Evolutionary conservation across 2,888 invertebrate species (phyloP), one percentile per base, ranked within the genome.

Genomic region (Trachelus iudaicus): DNA sequence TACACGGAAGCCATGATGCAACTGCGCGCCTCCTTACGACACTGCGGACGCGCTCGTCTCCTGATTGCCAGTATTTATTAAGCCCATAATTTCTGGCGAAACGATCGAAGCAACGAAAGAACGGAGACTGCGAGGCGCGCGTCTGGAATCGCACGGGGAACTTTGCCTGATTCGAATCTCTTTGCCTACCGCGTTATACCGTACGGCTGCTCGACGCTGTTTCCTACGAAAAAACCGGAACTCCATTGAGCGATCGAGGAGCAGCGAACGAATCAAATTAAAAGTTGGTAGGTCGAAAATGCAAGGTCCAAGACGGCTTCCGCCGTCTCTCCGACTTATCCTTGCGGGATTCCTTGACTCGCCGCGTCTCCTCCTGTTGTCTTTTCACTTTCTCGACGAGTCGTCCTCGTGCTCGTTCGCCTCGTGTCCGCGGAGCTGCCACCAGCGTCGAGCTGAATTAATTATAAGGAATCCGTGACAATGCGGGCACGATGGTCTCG

Each of bases 401-500:
- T 83, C 82, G 83, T 84, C 79, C 81, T 80, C 81, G 83, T 84
- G 79, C 81, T 80, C 81, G 82, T 80, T 79, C 79, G 79, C 80
- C 80, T 76, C 73, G 82, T 82, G 81, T 80, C 81, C 75, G 79
- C 76, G 76, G 79, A 79, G 81, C 85, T 82, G 81, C 82, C 85
- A 82, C 82, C 84, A 81, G 84, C 84, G 83, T 85, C 83, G 84
- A 83, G 83, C 83, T 83, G 87, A 86, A 89, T 89, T 90, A 89
- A 89, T 90, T 89, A 88, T 84, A 87, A 85, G 84, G 83, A 85
- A 87, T 86, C 85, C 86, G 85, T 87, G 87, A 86, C 85, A 86
- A 85, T 83, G 85, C 83, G 84, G 83, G 81, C 81, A 87, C 84
- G 85, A 86, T 85, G 84, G 81, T 79, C 80, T 80, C 81, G 85